phyloP scores from a whole-genome alignment of 2,888 invertebrate genomes.

The Cremastinae sp. region DNA sequence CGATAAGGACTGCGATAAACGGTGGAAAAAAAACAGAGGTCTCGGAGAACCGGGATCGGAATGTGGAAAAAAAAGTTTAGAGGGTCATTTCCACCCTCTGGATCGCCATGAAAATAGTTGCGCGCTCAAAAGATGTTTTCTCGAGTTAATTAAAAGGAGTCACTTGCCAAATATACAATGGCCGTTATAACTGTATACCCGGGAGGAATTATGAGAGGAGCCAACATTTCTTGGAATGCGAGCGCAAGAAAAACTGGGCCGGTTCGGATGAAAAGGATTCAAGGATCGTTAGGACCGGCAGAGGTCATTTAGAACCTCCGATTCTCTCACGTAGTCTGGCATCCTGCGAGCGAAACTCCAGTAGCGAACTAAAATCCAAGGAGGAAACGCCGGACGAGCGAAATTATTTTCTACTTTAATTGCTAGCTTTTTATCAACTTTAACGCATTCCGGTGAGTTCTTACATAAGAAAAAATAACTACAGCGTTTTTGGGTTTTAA shows the following conservation, averaged over 20 bases:
- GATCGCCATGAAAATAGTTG: conserved; percentile 65
- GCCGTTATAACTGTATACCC: not conserved
- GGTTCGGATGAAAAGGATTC: too few relatives aligned
- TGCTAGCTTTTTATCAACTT: conserved; percentile 65
- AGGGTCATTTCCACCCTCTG: conserved; percentile 8
- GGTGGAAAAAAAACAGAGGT: not conserved
- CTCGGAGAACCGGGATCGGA: conserved; percentile 2
- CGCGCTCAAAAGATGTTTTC: conserved; percentile 74
- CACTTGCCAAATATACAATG: not conserved
- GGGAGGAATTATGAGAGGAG: conserved; percentile 24
- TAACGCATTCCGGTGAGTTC: conserved; percentile 34
- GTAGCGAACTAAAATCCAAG: not conserved
- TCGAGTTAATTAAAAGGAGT: conserved; percentile 74
- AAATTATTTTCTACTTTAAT: conserved; percentile 75
- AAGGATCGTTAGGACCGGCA: not conserved
- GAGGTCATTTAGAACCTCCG: conserved; percentile 17
- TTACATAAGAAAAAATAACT: not conserved
- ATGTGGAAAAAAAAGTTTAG: not conserved
- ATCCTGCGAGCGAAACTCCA: conserved; percentile 4
- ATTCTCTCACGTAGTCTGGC: conserved; percentile 14
- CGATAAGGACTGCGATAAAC: too few relatives aligned
- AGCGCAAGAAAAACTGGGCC: too few relatives aligned
- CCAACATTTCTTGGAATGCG: conserved; percentile 4
- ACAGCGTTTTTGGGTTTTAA: too few relatives aligned
- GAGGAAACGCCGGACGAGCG: conserved; percentile 54